phyloP scores from a whole-genome alignment of 2,113 vertebrate species.

The Nanorana parkeri region DNA sequence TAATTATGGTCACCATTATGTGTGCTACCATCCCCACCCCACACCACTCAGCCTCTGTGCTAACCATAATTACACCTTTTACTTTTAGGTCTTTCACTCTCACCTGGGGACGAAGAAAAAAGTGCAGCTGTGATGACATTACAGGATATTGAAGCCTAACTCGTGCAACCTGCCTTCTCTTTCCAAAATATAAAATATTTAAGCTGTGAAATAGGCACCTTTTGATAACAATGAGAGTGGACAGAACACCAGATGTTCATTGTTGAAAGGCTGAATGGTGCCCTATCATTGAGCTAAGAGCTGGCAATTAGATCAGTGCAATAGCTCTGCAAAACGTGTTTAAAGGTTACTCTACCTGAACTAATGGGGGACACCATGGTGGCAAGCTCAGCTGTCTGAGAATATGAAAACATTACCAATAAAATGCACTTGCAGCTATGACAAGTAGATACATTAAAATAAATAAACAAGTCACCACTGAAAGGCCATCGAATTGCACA shows the following conservation, averaged over 20 bases:
- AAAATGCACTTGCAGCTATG: not conserved
- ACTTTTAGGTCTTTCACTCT: constrained; percentile 23
- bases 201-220: constrained; percentile 42
- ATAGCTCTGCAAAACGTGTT: constrained; percentile 68
- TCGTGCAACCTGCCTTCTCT: not conserved
- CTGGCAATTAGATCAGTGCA: constrained; percentile 71
- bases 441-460: no score
- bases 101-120: constrained; percentile 61
- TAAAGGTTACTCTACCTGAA: constrained; percentile 70
- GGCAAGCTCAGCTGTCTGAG: constrained; percentile 26
- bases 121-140: constrained; percentile 36
- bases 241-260: constrained; percentile 69
- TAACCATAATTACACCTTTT: constrained; percentile 68
- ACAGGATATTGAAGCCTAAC: not conserved
- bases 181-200: constrained; percentile 39
- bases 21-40: constrained; percentile 60
- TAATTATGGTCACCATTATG: constrained; percentile 71
- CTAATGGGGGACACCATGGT: constrained; percentile 61
- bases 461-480: no score
- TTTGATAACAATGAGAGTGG: constrained; percentile 55
- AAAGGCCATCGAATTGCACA: no score
- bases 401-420: constrained; percentile 9
- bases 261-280: constrained; percentile 65
- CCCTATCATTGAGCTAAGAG: constrained; percentile 73
- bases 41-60: constrained; percentile 58